Conservation (phyloP, 1,140 invertebrate species). For the Pseudomyrmex dendroicus region DNA sequence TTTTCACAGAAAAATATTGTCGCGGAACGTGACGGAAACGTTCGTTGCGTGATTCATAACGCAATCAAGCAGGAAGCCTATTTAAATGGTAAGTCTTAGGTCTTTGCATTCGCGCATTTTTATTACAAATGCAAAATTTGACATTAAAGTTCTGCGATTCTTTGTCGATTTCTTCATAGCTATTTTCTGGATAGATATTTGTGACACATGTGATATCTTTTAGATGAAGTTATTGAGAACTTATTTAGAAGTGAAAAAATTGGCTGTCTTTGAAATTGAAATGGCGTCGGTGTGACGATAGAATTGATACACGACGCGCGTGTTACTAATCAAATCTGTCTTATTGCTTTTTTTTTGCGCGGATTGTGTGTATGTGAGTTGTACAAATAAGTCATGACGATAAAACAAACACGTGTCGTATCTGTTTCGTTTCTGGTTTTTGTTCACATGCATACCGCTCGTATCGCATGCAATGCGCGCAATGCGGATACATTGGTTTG, state of each 20-base stretch:
- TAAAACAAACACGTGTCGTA: not conserved
- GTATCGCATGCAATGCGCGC: not conserved
- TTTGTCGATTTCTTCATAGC: not conserved
- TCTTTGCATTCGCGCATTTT: not conserved
- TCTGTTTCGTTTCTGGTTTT: conserved; percentile 37
- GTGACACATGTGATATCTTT: no score
- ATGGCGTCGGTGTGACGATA: conserved; percentile 16
- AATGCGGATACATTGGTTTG: conserved; percentile 5
- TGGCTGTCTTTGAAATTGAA: conserved; percentile 2
- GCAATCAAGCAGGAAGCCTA: conserved; percentile 14
- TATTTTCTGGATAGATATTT: no score
- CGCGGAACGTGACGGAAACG: not conserved
- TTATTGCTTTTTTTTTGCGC: conserved; percentile 7
- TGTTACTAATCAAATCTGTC: conserved; percentile 26
- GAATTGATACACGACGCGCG: conserved; percentile 13
- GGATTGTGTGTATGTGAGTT: not conserved
- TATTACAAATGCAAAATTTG: conserved; percentile 43
- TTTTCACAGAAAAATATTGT: not conserved
- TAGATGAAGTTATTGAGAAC: no score
- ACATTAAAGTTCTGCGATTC: conserved; percentile 25
- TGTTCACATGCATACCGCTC: conserved; percentile 15
- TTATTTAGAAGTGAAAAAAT: no score
- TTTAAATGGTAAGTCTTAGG: conserved; percentile 1
- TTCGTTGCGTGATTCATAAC: conserved; percentile 7
- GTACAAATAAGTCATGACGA: conserved; percentile 17